A percentile compares a stretch with the other conserved stretches of the same genome.
phyloP scores from a whole-genome alignment of 1,140 invertebrate species.

The Triops longicaudatus region DNA sequence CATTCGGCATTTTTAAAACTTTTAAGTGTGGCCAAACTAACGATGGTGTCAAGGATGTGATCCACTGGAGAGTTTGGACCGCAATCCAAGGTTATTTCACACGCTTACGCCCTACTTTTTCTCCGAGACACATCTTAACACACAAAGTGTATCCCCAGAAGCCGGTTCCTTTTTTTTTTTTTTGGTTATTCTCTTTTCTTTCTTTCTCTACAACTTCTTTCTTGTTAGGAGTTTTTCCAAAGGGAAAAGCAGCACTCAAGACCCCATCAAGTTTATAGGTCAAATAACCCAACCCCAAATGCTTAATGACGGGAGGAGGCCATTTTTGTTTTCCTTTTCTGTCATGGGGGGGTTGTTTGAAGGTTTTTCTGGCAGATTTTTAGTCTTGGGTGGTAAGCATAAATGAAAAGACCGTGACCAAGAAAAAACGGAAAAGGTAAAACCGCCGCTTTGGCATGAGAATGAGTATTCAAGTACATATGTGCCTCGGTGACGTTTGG shows the following conservation, averaged over 20 bases:
- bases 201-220: not conserved
- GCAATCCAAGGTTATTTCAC: not conserved
- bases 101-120: constrained; percentile 2
- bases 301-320: not conserved
- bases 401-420: not conserved
- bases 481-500: too few species aligned
- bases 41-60: not conserved
- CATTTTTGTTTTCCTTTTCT: not conserved
- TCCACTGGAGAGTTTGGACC: not conserved
- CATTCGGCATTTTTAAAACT: not conserved
- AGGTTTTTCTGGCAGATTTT: not conserved
- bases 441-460: too few species aligned
- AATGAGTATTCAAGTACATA: too few species aligned
- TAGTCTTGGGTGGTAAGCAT: not conserved
- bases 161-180: not conserved
- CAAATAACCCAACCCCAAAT: constrained; percentile 12
- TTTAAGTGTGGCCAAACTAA: not conserved
- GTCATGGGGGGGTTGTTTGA: not conserved
- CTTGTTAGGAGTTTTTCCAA: not conserved
- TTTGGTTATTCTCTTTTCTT: not conserved
- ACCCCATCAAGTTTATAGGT: constrained; percentile 6
- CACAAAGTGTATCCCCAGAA: not conserved
- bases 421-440: not conserved
- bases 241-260: not conserved
- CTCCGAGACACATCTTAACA: not conserved